Conservation (phyloP, 2,888 invertebrate species). For the Dolomedes plantarius region DNA sequence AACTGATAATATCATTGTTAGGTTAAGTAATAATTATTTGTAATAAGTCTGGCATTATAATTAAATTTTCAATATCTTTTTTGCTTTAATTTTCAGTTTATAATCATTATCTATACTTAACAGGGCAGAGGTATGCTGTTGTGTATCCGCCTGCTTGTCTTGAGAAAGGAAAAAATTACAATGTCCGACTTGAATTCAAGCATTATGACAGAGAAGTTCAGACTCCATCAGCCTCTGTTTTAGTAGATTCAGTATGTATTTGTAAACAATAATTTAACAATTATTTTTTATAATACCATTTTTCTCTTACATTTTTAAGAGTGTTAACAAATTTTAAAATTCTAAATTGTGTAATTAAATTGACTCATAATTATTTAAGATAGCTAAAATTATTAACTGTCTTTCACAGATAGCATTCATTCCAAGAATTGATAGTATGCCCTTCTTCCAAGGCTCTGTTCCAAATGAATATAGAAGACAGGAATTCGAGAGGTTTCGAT, state of each 20-base stretch:
- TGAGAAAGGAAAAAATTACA: slow-evolving; percentile 91
- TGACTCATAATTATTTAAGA: no score
- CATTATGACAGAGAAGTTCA: slow-evolving; percentile 84
- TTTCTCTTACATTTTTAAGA: no score
- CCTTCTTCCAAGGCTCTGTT: slow-evolving; percentile 85
- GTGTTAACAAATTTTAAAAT: no score
- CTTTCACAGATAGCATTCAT: slow-evolving; percentile 84
- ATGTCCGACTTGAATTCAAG: slow-evolving; percentile 88
- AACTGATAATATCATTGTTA: no score
- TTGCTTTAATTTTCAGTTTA: no score
- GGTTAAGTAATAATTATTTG: no score
- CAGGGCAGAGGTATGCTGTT: slow-evolving; percentile 84
- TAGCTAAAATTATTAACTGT: no score
- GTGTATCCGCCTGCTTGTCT: slow-evolving; percentile 89
- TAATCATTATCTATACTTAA: no score
- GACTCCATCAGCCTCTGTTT: slow-evolving; percentile 88
- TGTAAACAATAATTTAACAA: slow-evolving; percentile 51
- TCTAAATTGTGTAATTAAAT: no score
- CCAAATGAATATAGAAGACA: slow-evolving; percentile 82
- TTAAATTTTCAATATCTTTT: no score
- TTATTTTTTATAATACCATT: no score
- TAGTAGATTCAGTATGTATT: slow-evolving; percentile 90
- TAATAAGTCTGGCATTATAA: no score
- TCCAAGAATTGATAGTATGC: slow-evolving; percentile 82
- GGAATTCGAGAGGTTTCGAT: slow-evolving; percentile 87